A percentile compares a stretch with the other conserved stretches of the same genome.
These are phyloP conservation scores for Pongo pygmaeus DNA, from an alignment of 2,113 vertebrate genomes.

Conservation along the genomic window DNA sequence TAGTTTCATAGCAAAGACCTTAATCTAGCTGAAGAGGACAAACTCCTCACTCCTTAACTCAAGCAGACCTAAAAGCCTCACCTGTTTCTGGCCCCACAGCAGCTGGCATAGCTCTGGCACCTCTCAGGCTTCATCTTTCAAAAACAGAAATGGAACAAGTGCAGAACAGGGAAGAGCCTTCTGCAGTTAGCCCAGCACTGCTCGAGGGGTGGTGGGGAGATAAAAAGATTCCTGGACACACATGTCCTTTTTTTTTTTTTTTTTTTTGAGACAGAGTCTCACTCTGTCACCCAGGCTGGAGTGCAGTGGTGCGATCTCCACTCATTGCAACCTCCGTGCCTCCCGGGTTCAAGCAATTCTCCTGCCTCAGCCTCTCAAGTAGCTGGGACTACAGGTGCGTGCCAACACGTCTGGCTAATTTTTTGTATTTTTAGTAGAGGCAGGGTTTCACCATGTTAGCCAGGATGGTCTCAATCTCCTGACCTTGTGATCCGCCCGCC, in stretches of 20 bases:
- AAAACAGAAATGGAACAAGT: conserved; percentile 66
- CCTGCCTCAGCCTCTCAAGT: no score
- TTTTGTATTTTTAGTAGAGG: no score
- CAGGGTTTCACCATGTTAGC: no score
- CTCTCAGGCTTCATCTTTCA: conserved; percentile 56
- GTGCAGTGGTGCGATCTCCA: no score
- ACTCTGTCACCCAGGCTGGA: no score
- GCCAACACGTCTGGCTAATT: no score
- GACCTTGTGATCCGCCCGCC: no score
- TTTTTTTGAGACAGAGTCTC: no score
- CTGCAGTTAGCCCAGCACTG: background rate
- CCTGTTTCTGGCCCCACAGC: conserved; percentile 52
- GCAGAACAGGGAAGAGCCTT: conserved; percentile 30
- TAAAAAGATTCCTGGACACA: conserved; percentile 10
- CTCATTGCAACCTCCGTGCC: no score
- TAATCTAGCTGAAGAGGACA: conserved; percentile 23
- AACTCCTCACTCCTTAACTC: conserved; percentile 49
- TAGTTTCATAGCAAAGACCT: conserved; percentile 1
- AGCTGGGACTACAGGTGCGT: no score
- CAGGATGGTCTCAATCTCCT: no score
- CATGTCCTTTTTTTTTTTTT: background rate
- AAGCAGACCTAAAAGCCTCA: conserved; percentile 19
- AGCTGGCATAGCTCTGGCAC: conserved; percentile 2
- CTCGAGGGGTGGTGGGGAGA: background rate
- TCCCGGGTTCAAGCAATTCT: no score